Conservation (phyloP, 1,140 invertebrate genomes). For the Drosophila yakuba region DNA sequence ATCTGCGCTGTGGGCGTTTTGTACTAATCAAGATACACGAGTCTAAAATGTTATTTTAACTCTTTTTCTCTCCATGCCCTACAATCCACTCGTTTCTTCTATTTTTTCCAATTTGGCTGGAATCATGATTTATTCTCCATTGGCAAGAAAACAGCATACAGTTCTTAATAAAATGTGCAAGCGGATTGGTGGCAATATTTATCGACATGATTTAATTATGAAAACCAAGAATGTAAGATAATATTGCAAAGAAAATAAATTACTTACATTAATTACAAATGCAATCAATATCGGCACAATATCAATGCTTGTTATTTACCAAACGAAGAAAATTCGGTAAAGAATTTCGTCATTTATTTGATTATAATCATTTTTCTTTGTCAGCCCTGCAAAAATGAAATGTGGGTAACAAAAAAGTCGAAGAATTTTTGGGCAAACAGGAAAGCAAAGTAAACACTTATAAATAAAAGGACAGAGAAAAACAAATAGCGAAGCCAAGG, state of each 20-base stretch:
- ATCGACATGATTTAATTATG: neutral
- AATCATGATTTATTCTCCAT: neutral
- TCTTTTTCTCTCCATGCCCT: neutral
- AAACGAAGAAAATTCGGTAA: neutral
- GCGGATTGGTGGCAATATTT: neutral
- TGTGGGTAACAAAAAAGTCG: conserved; percentile 26
- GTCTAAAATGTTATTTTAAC: conserved; percentile 3
- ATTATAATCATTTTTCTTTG: conserved; percentile 72
- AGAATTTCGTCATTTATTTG: conserved; percentile 53
- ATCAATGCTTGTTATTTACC: conserved; percentile 36
- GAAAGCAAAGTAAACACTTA: conserved; percentile 41
- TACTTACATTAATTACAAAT: neutral
- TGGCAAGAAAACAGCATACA: neutral
- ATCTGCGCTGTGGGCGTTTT: conserved; percentile 49
- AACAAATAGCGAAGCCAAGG: conserved; percentile 28
- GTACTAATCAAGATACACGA: conserved; percentile 65
- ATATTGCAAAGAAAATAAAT: too few relatives aligned
- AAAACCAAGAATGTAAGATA: neutral
- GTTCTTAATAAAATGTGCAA: neutral
- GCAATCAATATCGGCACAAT: neutral
- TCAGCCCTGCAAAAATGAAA: conserved; percentile 30
- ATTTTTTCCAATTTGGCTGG: neutral
- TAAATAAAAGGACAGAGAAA: conserved; percentile 33
- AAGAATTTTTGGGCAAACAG: conserved; percentile 47
- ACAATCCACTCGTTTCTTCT: neutral